A percentile compares a stretch with the other conserved stretches of the same genome.
Conservation (phyloP, 2,797 vertebrate genomes). For the Moxostoma hubbsi region DNA sequence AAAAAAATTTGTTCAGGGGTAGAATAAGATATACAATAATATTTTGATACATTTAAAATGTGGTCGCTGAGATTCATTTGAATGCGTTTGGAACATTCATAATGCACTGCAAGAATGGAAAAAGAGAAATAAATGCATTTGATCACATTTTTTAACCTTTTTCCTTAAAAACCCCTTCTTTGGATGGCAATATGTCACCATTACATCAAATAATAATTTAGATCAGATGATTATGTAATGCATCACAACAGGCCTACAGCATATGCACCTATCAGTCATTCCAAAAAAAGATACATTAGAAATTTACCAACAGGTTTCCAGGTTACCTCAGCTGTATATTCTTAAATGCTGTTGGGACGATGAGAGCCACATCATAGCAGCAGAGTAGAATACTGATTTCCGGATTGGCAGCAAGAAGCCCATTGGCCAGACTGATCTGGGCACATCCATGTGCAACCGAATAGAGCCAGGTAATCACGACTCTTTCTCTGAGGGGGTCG, state of each 20-base stretch:
- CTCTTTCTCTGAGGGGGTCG: constrained; percentile 27
- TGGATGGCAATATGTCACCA: too few relatives aligned
- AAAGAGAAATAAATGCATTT: too few relatives aligned
- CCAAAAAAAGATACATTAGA: background rate
- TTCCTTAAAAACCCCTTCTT: too few relatives aligned
- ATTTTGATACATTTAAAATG: too few relatives aligned
- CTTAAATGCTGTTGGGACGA: constrained; percentile 16
- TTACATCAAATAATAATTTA: too few relatives aligned
- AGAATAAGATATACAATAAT: too few relatives aligned
- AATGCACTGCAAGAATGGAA: too few relatives aligned
- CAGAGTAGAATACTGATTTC: constrained; percentile 70
- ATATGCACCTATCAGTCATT: background rate
- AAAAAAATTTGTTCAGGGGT: too few relatives aligned
- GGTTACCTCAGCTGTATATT: background rate
- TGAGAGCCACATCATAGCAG: background rate
- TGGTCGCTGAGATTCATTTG: too few relatives aligned
- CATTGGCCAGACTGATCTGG: constrained; percentile 27
- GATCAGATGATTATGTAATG: too few relatives aligned
- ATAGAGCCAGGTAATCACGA: constrained; percentile 67
- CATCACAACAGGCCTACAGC: background rate
- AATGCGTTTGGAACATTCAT: too few relatives aligned
- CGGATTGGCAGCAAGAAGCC: constrained; percentile 19
- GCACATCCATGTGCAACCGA: constrained; percentile 55
- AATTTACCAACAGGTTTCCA: background rate
- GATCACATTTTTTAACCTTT: too few relatives aligned